A percentile compares a stretch with the other conserved stretches of the same genome.
Evolutionary conservation across 2,113 vertebrate species (phyloP).

Genomic region (Vanacampus margaritifer): DNA sequence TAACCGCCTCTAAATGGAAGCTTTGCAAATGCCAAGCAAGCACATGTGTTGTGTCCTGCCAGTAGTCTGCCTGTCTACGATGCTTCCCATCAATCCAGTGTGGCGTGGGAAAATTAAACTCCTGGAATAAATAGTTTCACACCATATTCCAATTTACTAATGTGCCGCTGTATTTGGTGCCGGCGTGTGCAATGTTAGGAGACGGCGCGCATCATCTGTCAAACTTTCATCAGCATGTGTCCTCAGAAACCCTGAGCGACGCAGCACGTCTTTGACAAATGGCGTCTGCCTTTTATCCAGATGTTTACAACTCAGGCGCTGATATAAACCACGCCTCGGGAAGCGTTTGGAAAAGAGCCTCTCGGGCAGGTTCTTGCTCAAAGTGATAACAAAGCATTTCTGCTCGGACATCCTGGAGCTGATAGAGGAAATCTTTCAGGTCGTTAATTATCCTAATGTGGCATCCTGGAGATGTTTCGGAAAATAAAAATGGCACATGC

Average conservation of each 20-base stretch:
- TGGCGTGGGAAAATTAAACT: not conserved
- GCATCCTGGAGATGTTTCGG: conserved; percentile 1
- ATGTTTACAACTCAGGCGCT: conserved; percentile 16
- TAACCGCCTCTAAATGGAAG: conserved; percentile 49
- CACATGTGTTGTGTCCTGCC: conserved; percentile 32
- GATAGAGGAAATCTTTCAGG: conserved; percentile 12
- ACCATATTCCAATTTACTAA: not conserved
- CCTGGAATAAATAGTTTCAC: not conserved
- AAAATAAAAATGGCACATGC: not conserved
- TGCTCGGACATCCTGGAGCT: not conserved
- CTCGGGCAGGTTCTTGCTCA: not conserved
- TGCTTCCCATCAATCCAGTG: conserved; percentile 8
- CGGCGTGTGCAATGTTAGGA: not conserved
- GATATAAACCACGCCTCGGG: too few species aligned
- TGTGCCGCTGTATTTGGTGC: not conserved
- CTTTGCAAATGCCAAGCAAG: conserved; percentile 54
- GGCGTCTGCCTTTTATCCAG: conserved; percentile 3
- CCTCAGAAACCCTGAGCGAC: conserved; percentile 9
- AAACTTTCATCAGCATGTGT: conserved; percentile 23
- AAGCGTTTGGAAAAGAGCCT: not conserved
- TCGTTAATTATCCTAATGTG: conserved; percentile 4
- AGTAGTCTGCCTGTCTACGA: conserved; percentile 37
- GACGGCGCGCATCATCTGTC: conserved; percentile 14
- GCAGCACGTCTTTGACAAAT: conserved; percentile 14
- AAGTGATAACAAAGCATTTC: conserved; percentile 9